Evolutionary conservation across 2,888 invertebrate species (phyloP).

Genomic region (Tenthredo livida): DNA sequence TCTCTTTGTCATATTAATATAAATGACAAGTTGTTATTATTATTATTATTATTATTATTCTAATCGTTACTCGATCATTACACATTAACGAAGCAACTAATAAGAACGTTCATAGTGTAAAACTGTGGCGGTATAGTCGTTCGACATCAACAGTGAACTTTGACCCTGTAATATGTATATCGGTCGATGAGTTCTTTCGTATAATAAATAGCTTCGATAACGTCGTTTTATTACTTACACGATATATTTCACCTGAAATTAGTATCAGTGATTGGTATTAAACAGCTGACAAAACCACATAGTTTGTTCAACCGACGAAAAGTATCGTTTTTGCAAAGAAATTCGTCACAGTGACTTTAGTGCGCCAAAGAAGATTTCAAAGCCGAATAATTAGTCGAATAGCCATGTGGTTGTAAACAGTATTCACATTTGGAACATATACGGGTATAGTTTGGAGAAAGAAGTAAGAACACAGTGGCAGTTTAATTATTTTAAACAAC

Average conservation of each 20-base stretch:
- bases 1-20: not conserved
- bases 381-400: no score
- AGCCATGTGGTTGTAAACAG: no score
- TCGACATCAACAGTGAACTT: not conserved
- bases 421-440: no score
- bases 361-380: no score
- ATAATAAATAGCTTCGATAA: not conserved
- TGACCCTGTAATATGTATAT: not conserved
- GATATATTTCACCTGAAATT: not conserved
- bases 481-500: not conserved
- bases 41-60: not conserved
- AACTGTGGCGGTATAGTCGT: not conserved
- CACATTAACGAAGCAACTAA: not conserved
- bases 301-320: no score
- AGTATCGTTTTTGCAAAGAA: no score
- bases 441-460: not conserved
- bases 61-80: not conserved
- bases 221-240: not conserved
- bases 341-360: no score
- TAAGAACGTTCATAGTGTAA: not conserved
- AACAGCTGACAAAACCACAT: no score
- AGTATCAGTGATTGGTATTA: not conserved
- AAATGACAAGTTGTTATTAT: not conserved
- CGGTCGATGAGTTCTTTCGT: not conserved
- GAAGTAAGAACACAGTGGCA: not conserved